Base-by-base conservation (phyloP, 2,113 vertebrate species). In the Dunckerocampus dactyliophorus region DNA sequence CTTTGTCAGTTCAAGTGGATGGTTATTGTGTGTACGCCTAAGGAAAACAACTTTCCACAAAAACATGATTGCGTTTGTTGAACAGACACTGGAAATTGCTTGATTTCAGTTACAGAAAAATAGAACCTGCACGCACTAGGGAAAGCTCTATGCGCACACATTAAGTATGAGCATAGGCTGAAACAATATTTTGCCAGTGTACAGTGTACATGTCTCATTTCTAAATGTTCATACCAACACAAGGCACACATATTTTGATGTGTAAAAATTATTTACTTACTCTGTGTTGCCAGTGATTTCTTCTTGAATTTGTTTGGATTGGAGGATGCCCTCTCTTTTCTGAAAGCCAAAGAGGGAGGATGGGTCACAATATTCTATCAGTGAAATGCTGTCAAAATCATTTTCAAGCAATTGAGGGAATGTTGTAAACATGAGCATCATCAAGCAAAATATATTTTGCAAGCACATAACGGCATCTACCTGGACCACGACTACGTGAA, bases 221-320 rank as follows among this genome's bases (percentile, higher is more conserved):
- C 31, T 34, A 34, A 34, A 34, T 34, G 7, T 34, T 34, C 7
- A 34, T 34, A 34, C 31, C 31, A 34, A 5, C 4, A 34, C 6
- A 34, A 34, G 11, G 11, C 2, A 8, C 37, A 39, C 37, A 39
- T 39, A 39, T 8, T 39, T 39, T 20, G 13, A 42, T 28, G 47
- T 45, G 43, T 60, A 2, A 51, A 37, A 64, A 28, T 8, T 1
- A 48, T 47, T 34, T 31, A 93, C 96, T 89, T 90, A 98, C 97
- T 98, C 97, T 37, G 95, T 98, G 90, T 98, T 97, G 78, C 95
- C 94, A 65, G 97, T 99, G 91, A 99, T 98, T 90, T 99, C 95
- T 89, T 99, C 97, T 78, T 96, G 95, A 80, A 99, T 92, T 82
- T 99, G 97, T 77, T 94, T 92, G 62, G 96, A 97, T 84, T 99